phyloP scores from a whole-genome alignment of 2,888 invertebrate genomes.

The Orchesellides sinensis region DNA sequence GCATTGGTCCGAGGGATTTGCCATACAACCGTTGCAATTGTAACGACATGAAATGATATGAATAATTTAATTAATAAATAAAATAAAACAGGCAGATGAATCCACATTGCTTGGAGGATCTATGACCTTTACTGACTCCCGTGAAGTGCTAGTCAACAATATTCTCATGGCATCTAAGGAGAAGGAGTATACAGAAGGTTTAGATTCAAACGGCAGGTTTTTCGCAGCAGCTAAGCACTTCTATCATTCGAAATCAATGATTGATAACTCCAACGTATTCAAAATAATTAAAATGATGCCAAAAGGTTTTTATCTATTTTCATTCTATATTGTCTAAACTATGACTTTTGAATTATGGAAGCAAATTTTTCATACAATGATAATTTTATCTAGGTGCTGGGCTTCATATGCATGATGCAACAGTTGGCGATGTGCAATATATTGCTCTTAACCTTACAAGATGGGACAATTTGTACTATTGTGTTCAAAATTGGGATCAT shows the following conservation, averaged over 20 bases:
- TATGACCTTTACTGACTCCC: slow-evolving; percentile 40
- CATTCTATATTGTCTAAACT: no score
- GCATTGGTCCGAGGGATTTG: no score
- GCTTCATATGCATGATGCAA: slow-evolving; percentile 76
- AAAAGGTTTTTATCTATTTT: no score
- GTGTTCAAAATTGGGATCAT: slow-evolving; percentile 69
- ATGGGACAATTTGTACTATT: slow-evolving; percentile 75
- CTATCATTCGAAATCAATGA: slow-evolving; percentile 80
- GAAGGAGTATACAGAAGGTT: slow-evolving; percentile 70
- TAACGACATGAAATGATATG: not conserved
- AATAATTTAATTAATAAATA: not conserved
- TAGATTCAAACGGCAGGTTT: slow-evolving; percentile 75
- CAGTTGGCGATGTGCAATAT: slow-evolving; percentile 75
- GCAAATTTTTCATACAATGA: no score
- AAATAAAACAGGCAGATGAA: not conserved
- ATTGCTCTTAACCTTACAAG: slow-evolving; percentile 75
- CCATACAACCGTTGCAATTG: not conserved
- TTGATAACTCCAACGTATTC: slow-evolving; percentile 83
- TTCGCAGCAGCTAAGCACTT: slow-evolving; percentile 84
- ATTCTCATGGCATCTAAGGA: slow-evolving; percentile 73
- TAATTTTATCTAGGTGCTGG: slow-evolving; percentile 74
- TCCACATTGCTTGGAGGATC: slow-evolving; percentile 60
- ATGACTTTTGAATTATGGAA: no score
- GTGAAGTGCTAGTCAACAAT: slow-evolving; percentile 71
- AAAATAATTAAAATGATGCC: slow-evolving; percentile 84